phyloP scores from a whole-genome alignment of 2,888 invertebrate species.

The Stenichneumon culpator region DNA sequence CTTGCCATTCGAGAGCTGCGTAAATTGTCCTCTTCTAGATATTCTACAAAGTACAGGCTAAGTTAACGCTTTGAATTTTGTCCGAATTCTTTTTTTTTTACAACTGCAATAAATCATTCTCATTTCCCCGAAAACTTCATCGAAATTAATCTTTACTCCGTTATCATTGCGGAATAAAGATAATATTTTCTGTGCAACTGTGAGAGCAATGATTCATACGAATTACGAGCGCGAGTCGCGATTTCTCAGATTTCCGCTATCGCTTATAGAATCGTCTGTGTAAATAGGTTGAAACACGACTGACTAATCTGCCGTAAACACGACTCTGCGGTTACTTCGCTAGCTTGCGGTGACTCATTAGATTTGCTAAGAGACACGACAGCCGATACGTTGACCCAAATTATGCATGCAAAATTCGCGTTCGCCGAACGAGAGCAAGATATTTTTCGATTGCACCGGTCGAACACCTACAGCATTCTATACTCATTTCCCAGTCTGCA shows the following conservation, averaged over 20 bases:
- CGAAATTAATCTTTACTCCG: not conserved
- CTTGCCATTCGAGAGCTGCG: too few species aligned
- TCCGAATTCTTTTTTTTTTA: too few species aligned
- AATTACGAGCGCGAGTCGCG: not conserved
- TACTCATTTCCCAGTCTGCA: not conserved
- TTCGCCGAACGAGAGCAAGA: slow-evolving; percentile 19
- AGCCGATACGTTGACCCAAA: slow-evolving; percentile 18
- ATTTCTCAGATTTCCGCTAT: not conserved
- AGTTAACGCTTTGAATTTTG: too few species aligned
- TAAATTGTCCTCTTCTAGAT: too few species aligned
- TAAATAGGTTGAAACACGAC: not conserved
- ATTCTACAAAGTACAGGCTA: too few species aligned
- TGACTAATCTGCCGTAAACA: not conserved
- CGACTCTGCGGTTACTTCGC: not conserved
- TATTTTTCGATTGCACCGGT: slow-evolving; percentile 19
- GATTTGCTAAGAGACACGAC: not conserved
- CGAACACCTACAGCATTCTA: not conserved
- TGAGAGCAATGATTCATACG: not conserved
- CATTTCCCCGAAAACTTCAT: not conserved
- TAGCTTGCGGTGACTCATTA: slow-evolving; percentile 2
- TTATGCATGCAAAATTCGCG: slow-evolving; percentile 18
- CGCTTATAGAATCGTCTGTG: not conserved
- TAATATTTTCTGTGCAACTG: not conserved
- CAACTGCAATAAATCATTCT: not conserved
- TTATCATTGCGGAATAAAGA: not conserved